Percentiles rank a stretch among this genome's conserved stretches.
These are phyloP conservation scores for Protomyctophum bolini DNA, from an alignment of 2,113 vertebrate species.

Conservation along the genomic window DNA sequence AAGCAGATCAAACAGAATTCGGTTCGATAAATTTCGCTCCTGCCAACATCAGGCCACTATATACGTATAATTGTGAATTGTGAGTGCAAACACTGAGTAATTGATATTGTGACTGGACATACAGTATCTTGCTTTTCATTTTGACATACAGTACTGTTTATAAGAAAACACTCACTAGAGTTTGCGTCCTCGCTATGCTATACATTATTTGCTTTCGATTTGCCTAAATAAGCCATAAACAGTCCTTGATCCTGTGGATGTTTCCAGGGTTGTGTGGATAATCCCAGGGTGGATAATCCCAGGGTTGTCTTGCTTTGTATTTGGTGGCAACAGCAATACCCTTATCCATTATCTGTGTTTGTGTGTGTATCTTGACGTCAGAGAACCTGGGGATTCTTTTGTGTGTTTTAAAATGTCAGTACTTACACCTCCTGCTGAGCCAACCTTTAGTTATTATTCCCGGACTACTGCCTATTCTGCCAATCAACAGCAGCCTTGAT, in stretches of 20 bases:
- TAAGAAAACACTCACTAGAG: too few species aligned
- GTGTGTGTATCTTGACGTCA: slow-evolving; percentile 17
- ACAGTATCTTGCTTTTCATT: too few species aligned
- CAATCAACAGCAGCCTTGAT: slow-evolving; percentile 52
- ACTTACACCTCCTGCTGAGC: slow-evolving; percentile 31
- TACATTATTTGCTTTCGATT: too few species aligned
- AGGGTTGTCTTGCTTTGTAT: not conserved
- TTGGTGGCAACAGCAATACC: not conserved
- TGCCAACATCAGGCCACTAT: too few species aligned
- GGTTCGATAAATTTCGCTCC: not conserved
- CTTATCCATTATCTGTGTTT: not conserved
- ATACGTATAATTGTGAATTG: too few species aligned
- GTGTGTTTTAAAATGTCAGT: slow-evolving; percentile 55
- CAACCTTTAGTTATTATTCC: slow-evolving; percentile 27
- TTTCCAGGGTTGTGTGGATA: not conserved
- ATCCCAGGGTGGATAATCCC: not conserved
- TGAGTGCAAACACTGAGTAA: too few species aligned
- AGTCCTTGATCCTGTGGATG: not conserved
- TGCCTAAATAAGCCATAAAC: too few species aligned
- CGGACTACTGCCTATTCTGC: slow-evolving; percentile 21
- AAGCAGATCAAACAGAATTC: not conserved
- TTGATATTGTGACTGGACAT: too few species aligned
- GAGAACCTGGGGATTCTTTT: slow-evolving; percentile 28
- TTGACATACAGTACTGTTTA: too few species aligned
- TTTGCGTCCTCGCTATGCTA: too few species aligned